These are phyloP conservation scores for Steinernema feltiae DNA, from an alignment of 1,140 invertebrate species.

Conservation along the genomic window DNA sequence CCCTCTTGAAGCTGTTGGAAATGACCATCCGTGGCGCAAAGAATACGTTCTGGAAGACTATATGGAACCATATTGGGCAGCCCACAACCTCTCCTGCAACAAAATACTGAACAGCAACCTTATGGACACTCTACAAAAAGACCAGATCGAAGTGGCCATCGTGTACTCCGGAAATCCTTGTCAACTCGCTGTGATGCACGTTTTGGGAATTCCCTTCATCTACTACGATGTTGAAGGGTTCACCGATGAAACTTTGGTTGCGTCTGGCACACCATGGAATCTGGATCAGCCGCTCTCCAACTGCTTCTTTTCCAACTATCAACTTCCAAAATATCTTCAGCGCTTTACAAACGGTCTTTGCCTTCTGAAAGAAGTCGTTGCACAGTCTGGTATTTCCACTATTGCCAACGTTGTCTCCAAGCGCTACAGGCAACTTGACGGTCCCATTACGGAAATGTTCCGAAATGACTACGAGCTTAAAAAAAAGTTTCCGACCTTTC, in stretches of 20 bases:
- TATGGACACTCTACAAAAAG: conserved; percentile 50
- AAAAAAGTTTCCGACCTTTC: conserved; percentile 45
- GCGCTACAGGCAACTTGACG: conserved; percentile 43
- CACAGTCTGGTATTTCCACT: conserved; percentile 23
- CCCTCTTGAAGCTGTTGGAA: conserved; percentile 45
- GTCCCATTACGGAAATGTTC: conserved; percentile 49
- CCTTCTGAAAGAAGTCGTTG: conserved; percentile 38
- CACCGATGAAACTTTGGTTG: conserved; percentile 53
- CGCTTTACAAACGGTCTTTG: conserved; percentile 22
- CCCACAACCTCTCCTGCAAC: conserved; percentile 53
- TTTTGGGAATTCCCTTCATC: conserved; percentile 51
- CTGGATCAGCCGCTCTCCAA: conserved; percentile 30
- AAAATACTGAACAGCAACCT: conserved; percentile 57
- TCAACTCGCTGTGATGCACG: conserved; percentile 48
- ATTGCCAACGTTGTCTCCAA: conserved; percentile 35
- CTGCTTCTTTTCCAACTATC: conserved; percentile 20
- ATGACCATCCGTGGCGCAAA: conserved; percentile 45
- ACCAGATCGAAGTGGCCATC: conserved; percentile 52
- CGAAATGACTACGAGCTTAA: conserved; percentile 52
- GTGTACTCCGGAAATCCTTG: conserved; percentile 55
- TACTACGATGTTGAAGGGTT: conserved; percentile 51
- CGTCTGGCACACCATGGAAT: conserved; percentile 45
- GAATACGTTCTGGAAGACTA: conserved; percentile 45
- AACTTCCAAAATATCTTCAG: background rate
- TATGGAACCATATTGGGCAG: conserved; percentile 48